Conservation (phyloP, 2,113 vertebrate genomes). For the Leucopternis melanops region DNA sequence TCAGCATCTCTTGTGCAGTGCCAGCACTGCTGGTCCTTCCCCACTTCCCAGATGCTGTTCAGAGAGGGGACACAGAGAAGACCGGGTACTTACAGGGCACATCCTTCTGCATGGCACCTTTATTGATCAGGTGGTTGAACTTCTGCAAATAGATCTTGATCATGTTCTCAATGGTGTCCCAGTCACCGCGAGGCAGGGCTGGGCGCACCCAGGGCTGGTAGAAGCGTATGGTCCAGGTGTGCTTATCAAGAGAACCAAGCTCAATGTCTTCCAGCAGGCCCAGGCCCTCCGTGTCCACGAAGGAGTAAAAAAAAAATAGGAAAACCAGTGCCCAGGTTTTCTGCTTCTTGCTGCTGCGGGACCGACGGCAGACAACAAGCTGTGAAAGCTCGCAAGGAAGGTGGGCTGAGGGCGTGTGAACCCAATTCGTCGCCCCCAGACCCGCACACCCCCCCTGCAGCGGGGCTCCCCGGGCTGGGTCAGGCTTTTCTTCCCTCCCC, state of each 20-base stretch:
- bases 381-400: accelerated
- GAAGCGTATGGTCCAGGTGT: not conserved
- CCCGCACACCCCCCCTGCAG: not conserved
- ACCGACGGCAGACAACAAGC: not conserved
- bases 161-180: not conserved
- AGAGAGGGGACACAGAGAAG: not conserved
- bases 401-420: not conserved
- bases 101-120: not conserved
- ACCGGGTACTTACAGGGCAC: not conserved
- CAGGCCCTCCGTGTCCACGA: not conserved
- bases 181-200: not conserved
- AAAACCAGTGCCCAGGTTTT: not conserved
- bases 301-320: not conserved
- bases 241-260: not conserved
- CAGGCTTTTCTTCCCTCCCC: not conserved
- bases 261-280: not conserved
- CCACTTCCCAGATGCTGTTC: not conserved
- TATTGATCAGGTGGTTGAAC: not conserved
- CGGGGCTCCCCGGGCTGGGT: too few species aligned
- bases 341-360: not conserved
- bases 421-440: not conserved
- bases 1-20: not conserved
- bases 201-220: not conserved
- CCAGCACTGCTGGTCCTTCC: not conserved
- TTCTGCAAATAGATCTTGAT: not conserved